Base-by-base conservation (phyloP, 2,797 vertebrate genomes). In the Oryzias dopingdopingensis region DNA sequence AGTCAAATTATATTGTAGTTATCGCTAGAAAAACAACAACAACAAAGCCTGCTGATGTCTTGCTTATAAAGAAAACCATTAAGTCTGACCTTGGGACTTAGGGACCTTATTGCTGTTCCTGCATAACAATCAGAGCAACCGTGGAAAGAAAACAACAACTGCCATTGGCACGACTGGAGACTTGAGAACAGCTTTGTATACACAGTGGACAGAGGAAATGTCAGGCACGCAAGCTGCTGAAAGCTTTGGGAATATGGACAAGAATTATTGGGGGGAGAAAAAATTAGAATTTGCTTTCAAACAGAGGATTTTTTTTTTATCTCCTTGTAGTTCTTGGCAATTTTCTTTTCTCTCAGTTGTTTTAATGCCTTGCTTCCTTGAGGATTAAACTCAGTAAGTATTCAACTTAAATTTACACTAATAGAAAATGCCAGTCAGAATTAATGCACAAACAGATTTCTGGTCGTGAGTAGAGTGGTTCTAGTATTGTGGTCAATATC, bases 41-140 rank as follows among this genome's bases (percentile, higher is more conserved):
- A 70, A 37, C 64, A 66, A 58, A 65, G 62, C 57, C 53, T 65
- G 60, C 58, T 75, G 71, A 77, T 72, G 67, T 76, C 62, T 76
- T 83, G 67, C 76, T 79, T 78, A 70, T 56, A 67, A 74, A 81
- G 67, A 47, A 69, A 77, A 51, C 60, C 64, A 58, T 82, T 74
- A 59, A 29, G 20, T 64, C 69, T 83, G 74, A 86, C 85, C 82
- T 88, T 85, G 80, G 82, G 44, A 56, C 67, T 65, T 58, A 68
- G 63, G 44, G 61, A 54, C 29, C 50, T 83, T 80, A 86, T 86
- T 82, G 69, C 49, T 42, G 40, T 63, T 65, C 48, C 69, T 67
- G 75, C 69, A 59, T 65, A 62, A 62, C 63, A 69, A 72, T 81
- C 72, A 60, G 50, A 67, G 65, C 68, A 48, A 80, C 62, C 20